Evolutionary conservation across 2,113 vertebrate species (phyloP).

Genomic region (Hassar affinis): DNA sequence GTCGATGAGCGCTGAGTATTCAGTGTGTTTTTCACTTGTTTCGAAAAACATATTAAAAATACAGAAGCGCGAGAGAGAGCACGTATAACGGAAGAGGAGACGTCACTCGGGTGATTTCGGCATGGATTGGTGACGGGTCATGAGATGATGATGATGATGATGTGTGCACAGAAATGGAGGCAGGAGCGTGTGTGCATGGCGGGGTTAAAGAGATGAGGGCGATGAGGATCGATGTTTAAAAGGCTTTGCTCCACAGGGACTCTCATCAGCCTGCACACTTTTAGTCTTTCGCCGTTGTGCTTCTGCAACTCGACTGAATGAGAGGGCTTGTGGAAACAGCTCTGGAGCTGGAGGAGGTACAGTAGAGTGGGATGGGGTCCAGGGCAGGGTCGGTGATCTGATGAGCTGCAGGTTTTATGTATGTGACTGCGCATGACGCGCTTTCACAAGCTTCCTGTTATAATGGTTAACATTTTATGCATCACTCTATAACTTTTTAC

Average conservation of each 20-base stretch:
- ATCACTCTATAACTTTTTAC: neutral
- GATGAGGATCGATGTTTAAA: conserved; percentile 55
- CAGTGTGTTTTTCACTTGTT: too few relatives aligned
- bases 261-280: conserved; percentile 5
- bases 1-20: conserved; percentile 52
- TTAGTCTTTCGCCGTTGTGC: neutral
- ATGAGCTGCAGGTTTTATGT: neutral
- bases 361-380: neutral
- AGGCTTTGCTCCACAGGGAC: conserved; percentile 44
- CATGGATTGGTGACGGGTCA: conserved; percentile 46
- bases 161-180: conserved; percentile 11
- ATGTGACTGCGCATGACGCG: too few relatives aligned
- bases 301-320: neutral
- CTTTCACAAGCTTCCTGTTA: neutral
- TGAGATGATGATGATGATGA: conserved; percentile 35
- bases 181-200: conserved; percentile 30
- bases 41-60: too few relatives aligned
- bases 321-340: neutral
- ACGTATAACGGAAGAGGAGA: conserved; percentile 48
- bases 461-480: neutral
- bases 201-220: conserved; percentile 38
- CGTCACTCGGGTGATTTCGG: conserved; percentile 47
- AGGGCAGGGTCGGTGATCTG: neutral
- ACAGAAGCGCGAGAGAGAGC: conserved; percentile 1
- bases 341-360: neutral